Evolutionary conservation across 2,113 vertebrate species (phyloP).

Genomic region (Melozone crissalis): DNA sequence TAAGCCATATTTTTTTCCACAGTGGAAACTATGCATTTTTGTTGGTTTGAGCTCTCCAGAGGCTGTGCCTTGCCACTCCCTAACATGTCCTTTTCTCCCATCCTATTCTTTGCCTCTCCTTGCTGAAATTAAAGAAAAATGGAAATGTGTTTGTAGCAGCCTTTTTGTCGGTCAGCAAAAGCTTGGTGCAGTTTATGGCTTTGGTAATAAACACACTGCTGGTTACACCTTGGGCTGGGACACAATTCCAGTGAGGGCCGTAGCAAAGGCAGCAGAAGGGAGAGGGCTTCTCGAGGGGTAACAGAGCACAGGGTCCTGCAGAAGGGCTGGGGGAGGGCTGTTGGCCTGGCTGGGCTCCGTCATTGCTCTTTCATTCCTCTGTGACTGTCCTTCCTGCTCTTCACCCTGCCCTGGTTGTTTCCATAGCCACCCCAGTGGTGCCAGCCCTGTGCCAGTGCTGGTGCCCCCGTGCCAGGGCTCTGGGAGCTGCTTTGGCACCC

Average conservation of each 20-base stretch:
- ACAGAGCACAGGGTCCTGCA: background rate
- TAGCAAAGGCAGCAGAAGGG: background rate
- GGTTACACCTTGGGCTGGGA: background rate
- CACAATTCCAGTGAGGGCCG: background rate
- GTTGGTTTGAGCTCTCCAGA: slow-evolving; percentile 26
- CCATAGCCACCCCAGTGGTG: background rate
- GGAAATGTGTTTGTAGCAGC: background rate
- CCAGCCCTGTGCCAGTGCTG: background rate
- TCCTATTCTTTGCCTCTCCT: background rate
- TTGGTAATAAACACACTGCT: background rate
- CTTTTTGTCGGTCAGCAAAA: background rate
- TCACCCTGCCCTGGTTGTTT: background rate
- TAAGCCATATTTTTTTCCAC: slow-evolving; percentile 71
- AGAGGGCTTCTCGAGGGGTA: background rate
- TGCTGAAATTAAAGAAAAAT: background rate
- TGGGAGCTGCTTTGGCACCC: background rate
- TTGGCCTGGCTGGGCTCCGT: background rate
- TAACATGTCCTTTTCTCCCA: background rate
- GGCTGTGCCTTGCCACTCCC: background rate
- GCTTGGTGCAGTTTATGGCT: background rate
- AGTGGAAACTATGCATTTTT: slow-evolving; percentile 65
- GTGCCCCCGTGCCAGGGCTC: background rate
- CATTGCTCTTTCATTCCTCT: background rate
- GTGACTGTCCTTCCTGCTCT: background rate
- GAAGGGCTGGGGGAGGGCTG: background rate